Evolutionary conservation across 2,113 vertebrate species (phyloP), one percentile per base, ranked within the genome.

Genomic region (Parotia lawesii): DNA sequence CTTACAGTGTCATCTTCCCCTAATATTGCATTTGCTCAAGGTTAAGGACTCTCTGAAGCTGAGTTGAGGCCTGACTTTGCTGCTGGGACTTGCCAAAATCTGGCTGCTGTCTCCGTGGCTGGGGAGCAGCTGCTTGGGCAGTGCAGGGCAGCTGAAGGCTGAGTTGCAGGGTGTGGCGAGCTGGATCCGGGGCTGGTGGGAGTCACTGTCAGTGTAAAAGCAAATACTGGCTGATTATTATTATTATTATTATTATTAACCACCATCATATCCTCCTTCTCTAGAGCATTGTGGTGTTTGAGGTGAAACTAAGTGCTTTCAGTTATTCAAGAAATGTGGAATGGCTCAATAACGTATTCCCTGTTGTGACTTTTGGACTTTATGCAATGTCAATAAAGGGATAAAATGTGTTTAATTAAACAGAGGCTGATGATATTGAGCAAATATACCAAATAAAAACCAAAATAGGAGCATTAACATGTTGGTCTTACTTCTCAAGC

Each of bases 371-470:
- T 92, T 95, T 84, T 79, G 71, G 91, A 57, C 80, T 94, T 94
- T 44, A 73, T 91, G 78, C 27, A 81, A 58, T 42, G 65, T 78
- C 69, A 67, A 79, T 94, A 77, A 79, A 94, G 83, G 81, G 82
- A 88, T 88, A 94, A 93, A 95, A 90, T 23, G 20, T 69, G 44
- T 95, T 96, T 96, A 96, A 96, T 95, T 97, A 95, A 94, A 84
- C 87, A 90, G 72, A 90, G 29, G 48, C 62, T 54, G 35, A 61
- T 94, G 87, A 92, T 94, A 90, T 91, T 86, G 85, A 94, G 51
- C 17, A 79, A 79, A 62, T 73, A 19, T 61, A 90, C 28, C 64
- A 94, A 90, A 93, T 94, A 93, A 92, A 85, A 89, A 76, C 57
- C 5, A 11, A 82, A 87, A 79, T 58, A 79, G 56, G n/a, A 80